phyloP scores from a whole-genome alignment of 2,797 vertebrate species.

The Crypturellus tataupa region DNA sequence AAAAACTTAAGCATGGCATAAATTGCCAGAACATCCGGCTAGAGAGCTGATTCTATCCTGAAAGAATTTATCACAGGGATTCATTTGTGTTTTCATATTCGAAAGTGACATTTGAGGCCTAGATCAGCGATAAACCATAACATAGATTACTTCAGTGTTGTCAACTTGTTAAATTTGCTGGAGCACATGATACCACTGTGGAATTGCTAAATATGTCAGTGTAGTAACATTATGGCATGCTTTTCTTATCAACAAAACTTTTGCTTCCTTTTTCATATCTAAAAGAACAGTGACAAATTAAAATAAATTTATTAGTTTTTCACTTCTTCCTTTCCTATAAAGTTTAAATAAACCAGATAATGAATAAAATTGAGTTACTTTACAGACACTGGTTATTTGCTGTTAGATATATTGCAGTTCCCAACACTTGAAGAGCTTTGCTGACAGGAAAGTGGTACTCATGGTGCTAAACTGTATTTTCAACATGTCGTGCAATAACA shows the following conservation, averaged over 20 bases:
- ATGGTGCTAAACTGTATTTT: not conserved
- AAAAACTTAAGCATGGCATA: not conserved
- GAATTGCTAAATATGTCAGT: not conserved
- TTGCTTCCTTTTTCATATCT: not conserved
- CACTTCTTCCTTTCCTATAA: not conserved
- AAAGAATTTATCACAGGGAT: constrained; percentile 9
- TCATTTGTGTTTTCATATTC: not conserved
- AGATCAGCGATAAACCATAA: not conserved
- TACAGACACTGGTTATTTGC: not conserved
- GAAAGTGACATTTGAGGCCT: not conserved
- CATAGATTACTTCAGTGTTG: not conserved
- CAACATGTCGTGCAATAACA: not conserved
- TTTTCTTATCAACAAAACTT: not conserved
- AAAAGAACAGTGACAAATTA: not conserved
- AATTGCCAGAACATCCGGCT: not conserved
- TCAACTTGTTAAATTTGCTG: not conserved
- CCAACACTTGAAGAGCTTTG: not conserved
- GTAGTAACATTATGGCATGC: not conserved
- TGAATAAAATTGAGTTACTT: constrained; percentile 23
- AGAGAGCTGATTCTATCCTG: not conserved
- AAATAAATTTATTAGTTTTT: not conserved
- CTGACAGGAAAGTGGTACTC: not conserved
- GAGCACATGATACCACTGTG: not conserved
- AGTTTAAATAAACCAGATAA: not conserved
- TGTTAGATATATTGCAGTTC: not conserved